Evolutionary conservation across 1,140 invertebrate species (phyloP).

Genomic region (Coptotermes formosanus): DNA sequence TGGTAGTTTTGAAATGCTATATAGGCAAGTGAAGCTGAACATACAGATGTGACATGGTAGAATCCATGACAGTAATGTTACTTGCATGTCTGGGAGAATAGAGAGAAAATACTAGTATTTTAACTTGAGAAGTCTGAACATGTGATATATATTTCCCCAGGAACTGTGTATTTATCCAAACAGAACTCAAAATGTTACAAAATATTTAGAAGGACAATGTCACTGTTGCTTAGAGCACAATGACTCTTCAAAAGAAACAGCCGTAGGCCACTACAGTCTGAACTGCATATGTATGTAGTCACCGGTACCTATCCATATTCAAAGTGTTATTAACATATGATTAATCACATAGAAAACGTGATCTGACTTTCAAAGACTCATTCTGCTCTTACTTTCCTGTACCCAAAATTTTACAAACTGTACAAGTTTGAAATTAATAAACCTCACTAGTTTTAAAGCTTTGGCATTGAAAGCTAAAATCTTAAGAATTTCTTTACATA

Average conservation of each 20-base stretch:
- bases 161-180: neutral
- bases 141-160: neutral
- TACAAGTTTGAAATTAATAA: conserved; percentile 5
- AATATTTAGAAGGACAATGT: neutral
- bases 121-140: neutral
- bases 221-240: neutral
- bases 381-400: neutral
- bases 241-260: neutral
- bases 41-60: conserved; percentile 5
- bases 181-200: neutral
- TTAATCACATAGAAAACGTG: neutral
- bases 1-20: no score
- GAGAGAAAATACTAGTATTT: neutral
- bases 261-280: neutral
- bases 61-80: neutral
- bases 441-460: neutral
- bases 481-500: neutral
- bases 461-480: conserved; percentile 13
- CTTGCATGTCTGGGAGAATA: neutral
- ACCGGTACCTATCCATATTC: neutral
- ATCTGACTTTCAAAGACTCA: neutral
- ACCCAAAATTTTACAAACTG: neutral
- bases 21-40: neutral
- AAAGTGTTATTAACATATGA: neutral
- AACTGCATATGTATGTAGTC: neutral